phyloP scores from a whole-genome alignment of 2,113 vertebrate species.

The Athene noctua region DNA sequence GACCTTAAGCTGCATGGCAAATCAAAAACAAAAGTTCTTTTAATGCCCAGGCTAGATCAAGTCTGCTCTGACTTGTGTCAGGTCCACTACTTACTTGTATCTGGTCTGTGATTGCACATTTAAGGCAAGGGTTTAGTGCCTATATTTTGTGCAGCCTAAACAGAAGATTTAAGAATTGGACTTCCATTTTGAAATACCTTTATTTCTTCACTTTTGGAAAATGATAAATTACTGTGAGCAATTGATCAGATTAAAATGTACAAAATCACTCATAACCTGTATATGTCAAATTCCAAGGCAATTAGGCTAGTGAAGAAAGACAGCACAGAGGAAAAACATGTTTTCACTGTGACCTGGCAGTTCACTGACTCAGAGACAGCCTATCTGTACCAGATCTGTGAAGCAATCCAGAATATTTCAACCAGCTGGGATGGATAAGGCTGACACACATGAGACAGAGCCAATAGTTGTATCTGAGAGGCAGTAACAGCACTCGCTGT shows the following conservation, averaged over 20 bases:
- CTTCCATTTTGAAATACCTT: neutral
- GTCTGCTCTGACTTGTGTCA: neutral
- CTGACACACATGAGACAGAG: neutral
- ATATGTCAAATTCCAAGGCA: conserved; percentile 44
- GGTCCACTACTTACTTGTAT: neutral
- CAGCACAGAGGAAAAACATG: conserved; percentile 34
- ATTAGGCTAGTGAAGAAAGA: conserved; percentile 50
- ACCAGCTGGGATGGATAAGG: conserved; percentile 54
- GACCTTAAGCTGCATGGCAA: neutral
- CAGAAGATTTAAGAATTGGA: neutral
- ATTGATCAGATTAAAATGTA: conserved; percentile 34
- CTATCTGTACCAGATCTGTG: conserved; percentile 46
- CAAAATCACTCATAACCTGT: conserved; percentile 31
- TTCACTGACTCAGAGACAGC: conserved; percentile 33
- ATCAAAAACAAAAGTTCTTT: neutral
- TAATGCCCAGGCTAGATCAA: neutral
- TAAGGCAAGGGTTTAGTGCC: neutral
- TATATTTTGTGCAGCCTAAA: neutral
- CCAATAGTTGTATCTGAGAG: conserved; percentile 6
- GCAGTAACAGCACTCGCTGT: neutral
- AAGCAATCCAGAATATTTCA: conserved; percentile 54
- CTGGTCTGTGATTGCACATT: neutral
- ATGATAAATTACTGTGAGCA: neutral
- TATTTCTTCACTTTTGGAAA: conserved; percentile 15
- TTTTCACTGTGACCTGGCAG: conserved; percentile 33